Evolutionary conservation across 2,797 vertebrate genomes (phyloP).

Genomic region (Paedocypris micromegethes): DNA sequence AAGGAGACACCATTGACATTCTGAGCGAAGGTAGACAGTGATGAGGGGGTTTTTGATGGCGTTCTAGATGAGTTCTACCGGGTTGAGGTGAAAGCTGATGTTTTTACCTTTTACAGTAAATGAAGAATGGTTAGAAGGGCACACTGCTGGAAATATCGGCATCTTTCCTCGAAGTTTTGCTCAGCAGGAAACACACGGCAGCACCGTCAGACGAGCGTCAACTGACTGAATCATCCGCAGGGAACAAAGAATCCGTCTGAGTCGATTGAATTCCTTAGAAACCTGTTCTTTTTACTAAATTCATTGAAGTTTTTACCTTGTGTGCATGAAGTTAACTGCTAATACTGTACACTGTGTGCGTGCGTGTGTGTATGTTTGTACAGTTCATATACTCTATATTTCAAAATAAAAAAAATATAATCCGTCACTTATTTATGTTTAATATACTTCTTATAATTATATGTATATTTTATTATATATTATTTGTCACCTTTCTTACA

Average conservation of each 20-base stretch:
- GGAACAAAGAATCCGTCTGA: not conserved
- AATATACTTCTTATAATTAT: too few relatives aligned
- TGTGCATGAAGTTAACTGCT: too few relatives aligned
- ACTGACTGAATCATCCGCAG: slow-evolving; percentile 13
- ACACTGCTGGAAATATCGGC: slow-evolving; percentile 71
- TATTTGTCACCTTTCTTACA: too few relatives aligned
- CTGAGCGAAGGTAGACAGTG: slow-evolving; percentile 76
- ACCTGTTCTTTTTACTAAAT: too few relatives aligned
- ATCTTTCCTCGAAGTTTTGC: slow-evolving; percentile 89
- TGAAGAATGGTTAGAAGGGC: slow-evolving; percentile 86
- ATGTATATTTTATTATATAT: too few relatives aligned
- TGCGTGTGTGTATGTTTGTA: too few relatives aligned
- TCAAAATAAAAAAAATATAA: too few relatives aligned
- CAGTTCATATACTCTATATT: too few relatives aligned
- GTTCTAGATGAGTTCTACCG: not conserved
- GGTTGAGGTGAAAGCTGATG: not conserved
- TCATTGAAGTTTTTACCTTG: too few relatives aligned
- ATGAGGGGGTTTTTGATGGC: not conserved
- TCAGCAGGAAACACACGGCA: slow-evolving; percentile 50
- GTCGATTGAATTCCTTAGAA: too few relatives aligned
- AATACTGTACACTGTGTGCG: too few relatives aligned
- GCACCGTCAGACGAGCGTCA: not conserved
- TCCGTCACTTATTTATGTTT: too few relatives aligned
- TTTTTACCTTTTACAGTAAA: slow-evolving; percentile 72
- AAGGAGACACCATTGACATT: slow-evolving; percentile 80